These are phyloP conservation scores for Hypomesus transpacificus DNA, from an alignment of 2,113 vertebrate genomes.

Conservation along the genomic window DNA sequence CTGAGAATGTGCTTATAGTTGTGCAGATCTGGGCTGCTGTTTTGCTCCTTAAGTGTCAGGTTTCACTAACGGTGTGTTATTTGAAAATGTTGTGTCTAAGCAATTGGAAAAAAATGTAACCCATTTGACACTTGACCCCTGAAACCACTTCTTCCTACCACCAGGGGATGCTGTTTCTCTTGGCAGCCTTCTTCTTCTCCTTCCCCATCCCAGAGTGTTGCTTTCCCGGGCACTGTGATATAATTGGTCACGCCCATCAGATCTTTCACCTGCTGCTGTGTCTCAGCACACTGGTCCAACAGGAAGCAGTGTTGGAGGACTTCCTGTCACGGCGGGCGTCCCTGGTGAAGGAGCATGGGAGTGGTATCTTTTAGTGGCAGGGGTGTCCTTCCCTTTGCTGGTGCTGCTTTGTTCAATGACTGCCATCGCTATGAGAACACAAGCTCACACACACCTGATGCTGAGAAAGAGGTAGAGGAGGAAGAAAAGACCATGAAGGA, in stretches of 20 bases:
- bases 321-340: conserved; percentile 76
- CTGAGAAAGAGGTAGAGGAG: conserved; percentile 65
- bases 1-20: too few relatives aligned
- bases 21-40: too few relatives aligned
- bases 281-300: conserved; percentile 78
- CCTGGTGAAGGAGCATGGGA: conserved; percentile 70
- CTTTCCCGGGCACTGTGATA: conserved; percentile 78
- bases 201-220: conserved; percentile 81
- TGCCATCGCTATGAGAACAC: conserved; percentile 63
- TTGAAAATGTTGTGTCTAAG: too few relatives aligned
- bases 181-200: conserved; percentile 83
- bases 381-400: conserved; percentile 75
- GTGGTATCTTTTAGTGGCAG: conserved; percentile 65
- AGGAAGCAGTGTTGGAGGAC: conserved; percentile 83
- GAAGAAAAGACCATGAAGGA: conserved; percentile 6
- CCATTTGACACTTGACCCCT: too few relatives aligned
- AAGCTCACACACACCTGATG: conserved; percentile 62
- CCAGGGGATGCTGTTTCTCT: conserved; percentile 75
- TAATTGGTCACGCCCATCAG: conserved; percentile 80
- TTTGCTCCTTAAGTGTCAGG: too few relatives aligned
- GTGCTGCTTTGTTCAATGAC: conserved; percentile 71
- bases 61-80: too few relatives aligned
- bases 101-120: too few relatives aligned
- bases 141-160: neutral
- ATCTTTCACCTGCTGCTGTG: conserved; percentile 82